Evolutionary conservation across 2,888 invertebrate genomes (phyloP).

Genomic region (Rhorus exstirpatorius): DNA sequence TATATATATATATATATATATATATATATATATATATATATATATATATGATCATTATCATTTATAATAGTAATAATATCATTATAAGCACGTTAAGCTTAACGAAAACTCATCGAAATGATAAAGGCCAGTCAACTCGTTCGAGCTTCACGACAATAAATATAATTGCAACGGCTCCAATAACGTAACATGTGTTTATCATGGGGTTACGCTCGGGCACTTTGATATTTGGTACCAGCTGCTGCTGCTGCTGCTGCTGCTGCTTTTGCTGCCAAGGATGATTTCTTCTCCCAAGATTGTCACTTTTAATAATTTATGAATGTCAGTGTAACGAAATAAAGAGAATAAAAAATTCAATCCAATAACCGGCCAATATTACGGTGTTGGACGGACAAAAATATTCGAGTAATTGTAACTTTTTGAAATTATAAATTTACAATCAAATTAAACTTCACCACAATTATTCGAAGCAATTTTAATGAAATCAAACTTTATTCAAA

Average conservation of each 20-base stretch:
- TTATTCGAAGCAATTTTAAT: no score
- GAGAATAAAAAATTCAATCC: no score
- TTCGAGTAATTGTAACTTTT: no score
- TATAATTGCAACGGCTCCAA: constrained; percentile 76
- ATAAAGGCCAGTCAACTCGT: constrained; percentile 64
- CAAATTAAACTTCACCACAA: no score
- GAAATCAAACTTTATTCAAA: no score
- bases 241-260: constrained; percentile 8
- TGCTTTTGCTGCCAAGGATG: background rate
- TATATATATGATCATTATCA: constrained; percentile 30
- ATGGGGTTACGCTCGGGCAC: constrained; percentile 76
- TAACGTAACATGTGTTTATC: constrained; percentile 75
- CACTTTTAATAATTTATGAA: background rate
- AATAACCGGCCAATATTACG: no score
- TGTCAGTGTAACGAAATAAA: no score
- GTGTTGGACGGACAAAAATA: no score
- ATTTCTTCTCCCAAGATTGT: background rate
- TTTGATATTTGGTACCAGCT: constrained; percentile 64
- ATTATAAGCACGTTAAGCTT: constrained; percentile 69
- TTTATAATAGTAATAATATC: constrained; percentile 73
- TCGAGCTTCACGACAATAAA: constrained; percentile 75
- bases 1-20: no score
- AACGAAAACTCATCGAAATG: constrained; percentile 54
- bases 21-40: no score
- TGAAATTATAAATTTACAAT: no score